A percentile compares a stretch with the other conserved stretches of the same genome.
phyloP scores from a whole-genome alignment of 2,888 invertebrate species.

The Nymphalis polychloros region DNA sequence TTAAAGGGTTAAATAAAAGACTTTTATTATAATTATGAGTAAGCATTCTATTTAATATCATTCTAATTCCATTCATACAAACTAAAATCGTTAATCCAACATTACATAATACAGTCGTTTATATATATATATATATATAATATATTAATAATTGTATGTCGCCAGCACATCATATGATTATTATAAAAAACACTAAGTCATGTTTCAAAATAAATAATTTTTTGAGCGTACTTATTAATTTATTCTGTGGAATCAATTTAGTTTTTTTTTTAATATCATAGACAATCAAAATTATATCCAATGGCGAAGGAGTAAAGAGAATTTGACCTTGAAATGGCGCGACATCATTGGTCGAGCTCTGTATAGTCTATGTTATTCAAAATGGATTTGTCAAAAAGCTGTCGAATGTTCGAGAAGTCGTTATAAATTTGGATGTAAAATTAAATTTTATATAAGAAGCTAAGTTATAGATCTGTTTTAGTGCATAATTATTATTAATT shows the following conservation, averaged over 20 bases:
- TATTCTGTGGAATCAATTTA: conserved; percentile 1
- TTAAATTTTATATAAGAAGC: too few relatives aligned
- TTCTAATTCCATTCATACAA: conserved; percentile 24
- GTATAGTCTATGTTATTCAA: too few relatives aligned
- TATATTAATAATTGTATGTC: conserved; percentile 15
- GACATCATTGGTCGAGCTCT: too few relatives aligned
- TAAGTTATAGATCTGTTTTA: too few relatives aligned
- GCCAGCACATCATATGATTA: not conserved
- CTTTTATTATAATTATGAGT: conserved; percentile 6
- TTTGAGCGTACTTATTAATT: conserved; percentile 46
- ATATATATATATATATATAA: conserved; percentile 29
- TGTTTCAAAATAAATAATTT: conserved; percentile 51
- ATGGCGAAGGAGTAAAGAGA: not conserved
- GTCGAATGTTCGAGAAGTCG: too few relatives aligned
- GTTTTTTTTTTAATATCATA: not conserved
- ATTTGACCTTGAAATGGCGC: too few relatives aligned
- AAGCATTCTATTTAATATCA: conserved; percentile 14
- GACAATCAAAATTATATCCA: not conserved
- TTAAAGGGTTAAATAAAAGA: not conserved
- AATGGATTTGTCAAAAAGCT: too few relatives aligned
- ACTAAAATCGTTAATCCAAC: conserved; percentile 43
- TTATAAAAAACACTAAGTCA: conserved; percentile 28
- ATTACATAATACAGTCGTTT: conserved; percentile 50
- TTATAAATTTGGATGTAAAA: too few relatives aligned
- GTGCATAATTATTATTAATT: too few relatives aligned